Percentiles rank a stretch among this genome's conserved stretches.
phyloP scores from a whole-genome alignment of 2,797 vertebrate genomes.

The Cetoscarus ocellatus region DNA sequence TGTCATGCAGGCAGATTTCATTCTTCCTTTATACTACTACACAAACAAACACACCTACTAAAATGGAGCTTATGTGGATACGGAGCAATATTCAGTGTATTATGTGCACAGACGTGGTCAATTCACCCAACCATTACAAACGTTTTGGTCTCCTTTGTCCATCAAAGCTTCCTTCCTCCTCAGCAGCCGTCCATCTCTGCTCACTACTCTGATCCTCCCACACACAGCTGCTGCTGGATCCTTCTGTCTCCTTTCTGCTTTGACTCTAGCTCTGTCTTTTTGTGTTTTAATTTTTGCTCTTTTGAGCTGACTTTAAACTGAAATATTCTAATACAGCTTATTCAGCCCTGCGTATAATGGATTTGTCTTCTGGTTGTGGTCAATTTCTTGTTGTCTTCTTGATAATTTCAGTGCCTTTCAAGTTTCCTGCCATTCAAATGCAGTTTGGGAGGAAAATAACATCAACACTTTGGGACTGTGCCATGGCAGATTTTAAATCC shows the following conservation, averaged over 20 bases:
- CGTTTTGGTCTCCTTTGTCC: conserved; percentile 47
- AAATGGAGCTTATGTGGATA: conserved; percentile 1
- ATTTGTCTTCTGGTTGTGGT: neutral
- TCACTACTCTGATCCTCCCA: conserved; percentile 69
- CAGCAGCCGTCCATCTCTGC: conserved; percentile 27
- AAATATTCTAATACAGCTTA: conserved; percentile 5
- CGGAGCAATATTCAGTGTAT: conserved; percentile 17
- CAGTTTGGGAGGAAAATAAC: conserved; percentile 17
- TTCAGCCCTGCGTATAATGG: conserved; percentile 3
- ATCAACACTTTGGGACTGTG: conserved; percentile 41
- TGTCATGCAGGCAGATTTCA: conserved; percentile 28
- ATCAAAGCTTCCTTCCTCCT: conserved; percentile 45
- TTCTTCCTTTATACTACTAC: neutral
- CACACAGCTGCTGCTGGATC: conserved; percentile 73
- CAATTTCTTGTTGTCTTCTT: conserved; percentile 9
- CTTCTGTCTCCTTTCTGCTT: conserved; percentile 44
- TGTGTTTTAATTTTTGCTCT: conserved; percentile 17
- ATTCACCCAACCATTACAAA: conserved; percentile 39
- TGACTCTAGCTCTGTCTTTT: conserved; percentile 27
- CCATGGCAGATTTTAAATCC: conserved; percentile 33
- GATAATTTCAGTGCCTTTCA: conserved; percentile 40
- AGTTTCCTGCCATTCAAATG: conserved; percentile 41
- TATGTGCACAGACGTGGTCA: conserved; percentile 33
- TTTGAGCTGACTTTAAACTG: conserved; percentile 21
- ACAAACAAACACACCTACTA: neutral